These are phyloP conservation scores for Sebastes fasciatus DNA, from an alignment of 2,113 vertebrate genomes.

Conservation along the genomic window DNA sequence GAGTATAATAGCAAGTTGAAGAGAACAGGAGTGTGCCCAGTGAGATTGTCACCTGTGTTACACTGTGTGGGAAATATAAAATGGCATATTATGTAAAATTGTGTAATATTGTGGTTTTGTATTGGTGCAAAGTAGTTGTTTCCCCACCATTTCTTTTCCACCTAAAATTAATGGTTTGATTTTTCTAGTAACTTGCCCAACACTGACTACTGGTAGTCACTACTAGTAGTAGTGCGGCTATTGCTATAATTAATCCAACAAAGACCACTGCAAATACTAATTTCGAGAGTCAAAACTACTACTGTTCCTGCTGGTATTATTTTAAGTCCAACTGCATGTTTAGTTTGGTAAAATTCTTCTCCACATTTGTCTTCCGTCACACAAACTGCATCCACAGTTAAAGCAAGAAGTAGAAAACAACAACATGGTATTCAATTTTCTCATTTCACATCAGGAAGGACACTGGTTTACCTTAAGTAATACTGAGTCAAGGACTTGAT, in stretches of 20 bases:
- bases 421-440: conserved; percentile 79
- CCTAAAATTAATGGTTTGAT: not conserved
- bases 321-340: not conserved
- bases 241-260: not conserved
- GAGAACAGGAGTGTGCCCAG: not conserved
- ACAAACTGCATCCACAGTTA: conserved; percentile 47
- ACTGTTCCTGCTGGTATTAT: not conserved
- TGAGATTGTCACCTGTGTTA: not conserved
- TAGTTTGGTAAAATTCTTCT: conserved; percentile 33
- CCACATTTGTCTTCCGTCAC: conserved; percentile 49
- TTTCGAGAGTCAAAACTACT: not conserved
- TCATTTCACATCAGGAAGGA: conserved; percentile 84
- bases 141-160: not conserved
- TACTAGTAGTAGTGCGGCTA: not conserved
- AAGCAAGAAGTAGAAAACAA: conserved; percentile 68
- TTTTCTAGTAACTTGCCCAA: not conserved
- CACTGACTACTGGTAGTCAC: not conserved
- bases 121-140: not conserved
- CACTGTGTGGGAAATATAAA: not conserved
- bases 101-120: not conserved
- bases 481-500: conserved; percentile 85
- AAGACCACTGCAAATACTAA: no score
- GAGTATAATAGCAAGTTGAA: not conserved
- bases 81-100: not conserved
- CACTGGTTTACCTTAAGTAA: conserved; percentile 86